phyloP scores from a whole-genome alignment of 2,113 vertebrate genomes.

The Glaucidium brasilianum region DNA sequence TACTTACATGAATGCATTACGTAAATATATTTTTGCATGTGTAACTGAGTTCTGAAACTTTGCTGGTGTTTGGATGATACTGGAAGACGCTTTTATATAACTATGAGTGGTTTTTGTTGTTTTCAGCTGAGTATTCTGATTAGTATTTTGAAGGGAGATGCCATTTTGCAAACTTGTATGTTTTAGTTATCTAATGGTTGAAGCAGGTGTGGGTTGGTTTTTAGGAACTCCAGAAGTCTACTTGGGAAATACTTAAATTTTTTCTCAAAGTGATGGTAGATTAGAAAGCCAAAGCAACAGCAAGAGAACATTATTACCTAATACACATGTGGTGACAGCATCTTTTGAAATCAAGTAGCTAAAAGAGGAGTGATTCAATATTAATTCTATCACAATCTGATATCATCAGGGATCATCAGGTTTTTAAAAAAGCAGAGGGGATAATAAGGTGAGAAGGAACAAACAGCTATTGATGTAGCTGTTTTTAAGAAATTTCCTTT shows the following conservation, averaged over 20 bases:
- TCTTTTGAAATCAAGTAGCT: background rate
- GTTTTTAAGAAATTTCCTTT: background rate
- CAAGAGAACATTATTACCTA: background rate
- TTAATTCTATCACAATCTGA: background rate
- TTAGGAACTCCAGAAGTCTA: background rate
- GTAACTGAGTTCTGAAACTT: background rate
- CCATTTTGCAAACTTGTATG: background rate
- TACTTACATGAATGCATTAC: background rate
- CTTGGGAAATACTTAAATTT: background rate
- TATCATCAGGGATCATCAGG: background rate
- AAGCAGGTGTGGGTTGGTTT: background rate
- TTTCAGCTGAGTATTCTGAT: background rate
- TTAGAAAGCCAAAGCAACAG: background rate
- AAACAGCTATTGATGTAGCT: background rate
- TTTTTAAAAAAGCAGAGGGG: background rate
- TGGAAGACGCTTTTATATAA: background rate
- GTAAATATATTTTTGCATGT: background rate
- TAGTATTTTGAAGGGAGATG: background rate
- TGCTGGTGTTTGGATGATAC: background rate
- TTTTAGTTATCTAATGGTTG: background rate
- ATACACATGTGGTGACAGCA: accelerated
- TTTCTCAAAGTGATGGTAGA: background rate
- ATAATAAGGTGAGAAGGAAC: background rate
- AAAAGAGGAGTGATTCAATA: background rate
- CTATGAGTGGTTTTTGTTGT: background rate